Conservation (phyloP, 2,113 vertebrate genomes). For the Heliornis fulica region DNA sequence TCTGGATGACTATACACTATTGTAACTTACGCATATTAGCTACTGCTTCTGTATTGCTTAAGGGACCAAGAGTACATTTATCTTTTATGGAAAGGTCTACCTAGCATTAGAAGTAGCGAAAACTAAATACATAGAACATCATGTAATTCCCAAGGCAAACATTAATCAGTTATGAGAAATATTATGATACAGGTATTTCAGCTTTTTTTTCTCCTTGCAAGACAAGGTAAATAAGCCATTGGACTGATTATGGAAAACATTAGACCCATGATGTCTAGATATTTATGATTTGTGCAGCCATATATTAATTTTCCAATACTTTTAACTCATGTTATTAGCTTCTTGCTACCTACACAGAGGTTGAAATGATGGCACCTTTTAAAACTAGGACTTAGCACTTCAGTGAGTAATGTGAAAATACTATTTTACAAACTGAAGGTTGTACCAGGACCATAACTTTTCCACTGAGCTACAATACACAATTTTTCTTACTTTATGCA, state of each 20-base stretch:
- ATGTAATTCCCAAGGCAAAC: constrained; percentile 69
- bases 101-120: constrained; percentile 49
- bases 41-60: constrained; percentile 28
- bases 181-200: constrained; percentile 64
- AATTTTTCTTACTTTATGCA: not conserved
- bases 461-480: not conserved
- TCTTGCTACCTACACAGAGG: constrained; percentile 36
- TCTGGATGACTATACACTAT: not conserved
- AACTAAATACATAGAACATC: constrained; percentile 70
- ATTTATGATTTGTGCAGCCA: constrained; percentile 56
- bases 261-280: constrained; percentile 57
- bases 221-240: constrained; percentile 62
- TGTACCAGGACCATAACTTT: not conserved
- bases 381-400: constrained; percentile 9
- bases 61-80: constrained; percentile 58
- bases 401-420: not conserved
- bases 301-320: constrained; percentile 62
- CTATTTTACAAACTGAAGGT: not conserved
- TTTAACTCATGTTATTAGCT: constrained; percentile 58
- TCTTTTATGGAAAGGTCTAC: constrained; percentile 63
- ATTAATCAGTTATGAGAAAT: constrained; percentile 70
- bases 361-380: constrained; percentile 41
- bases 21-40: not conserved
- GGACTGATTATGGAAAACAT: constrained; percentile 72
- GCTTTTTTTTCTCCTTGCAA: constrained; percentile 56